A percentile compares a stretch with the other conserved stretches of the same genome.
phyloP scores from a whole-genome alignment of 2,888 invertebrate genomes.

The Fabriciana adippe region DNA sequence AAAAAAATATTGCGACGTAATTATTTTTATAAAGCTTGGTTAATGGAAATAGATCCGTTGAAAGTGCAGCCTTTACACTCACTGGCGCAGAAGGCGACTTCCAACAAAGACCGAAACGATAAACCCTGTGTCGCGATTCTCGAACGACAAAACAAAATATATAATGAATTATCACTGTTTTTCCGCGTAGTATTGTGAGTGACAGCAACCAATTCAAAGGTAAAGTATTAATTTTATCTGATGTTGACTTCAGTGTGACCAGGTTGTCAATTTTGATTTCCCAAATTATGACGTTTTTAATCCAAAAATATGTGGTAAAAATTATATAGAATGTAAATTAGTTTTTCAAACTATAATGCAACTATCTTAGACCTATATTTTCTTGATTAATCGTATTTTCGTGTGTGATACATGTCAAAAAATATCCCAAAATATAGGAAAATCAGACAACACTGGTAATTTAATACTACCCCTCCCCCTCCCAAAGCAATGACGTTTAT shows the following conservation, averaged over 20 bases:
- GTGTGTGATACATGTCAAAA: neutral
- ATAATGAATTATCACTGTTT: slow-evolving; percentile 48
- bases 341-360: no score
- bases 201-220: slow-evolving; percentile 55
- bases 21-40: slow-evolving; percentile 15
- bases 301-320: neutral
- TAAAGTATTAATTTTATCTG: slow-evolving; percentile 48
- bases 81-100: slow-evolving; percentile 80
- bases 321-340: neutral
- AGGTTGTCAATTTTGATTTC: slow-evolving; percentile 38
- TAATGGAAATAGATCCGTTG: slow-evolving; percentile 53
- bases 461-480: slow-evolving; percentile 48
- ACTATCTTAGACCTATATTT: no score
- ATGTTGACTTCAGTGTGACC: slow-evolving; percentile 60
- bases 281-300: slow-evolving; percentile 25
- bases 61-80: slow-evolving; percentile 79
- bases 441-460: slow-evolving; percentile 52
- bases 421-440: slow-evolving; percentile 39
- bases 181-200: slow-evolving; percentile 52
- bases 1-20: slow-evolving; percentile 30
- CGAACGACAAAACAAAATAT: slow-evolving; percentile 48
- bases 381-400: neutral
- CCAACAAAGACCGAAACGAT: slow-evolving; percentile 60
- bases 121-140: slow-evolving; percentile 48
- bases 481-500: slow-evolving; percentile 52